phyloP scores from a whole-genome alignment of 2,888 invertebrate genomes.

The Eupsilia transversa region DNA sequence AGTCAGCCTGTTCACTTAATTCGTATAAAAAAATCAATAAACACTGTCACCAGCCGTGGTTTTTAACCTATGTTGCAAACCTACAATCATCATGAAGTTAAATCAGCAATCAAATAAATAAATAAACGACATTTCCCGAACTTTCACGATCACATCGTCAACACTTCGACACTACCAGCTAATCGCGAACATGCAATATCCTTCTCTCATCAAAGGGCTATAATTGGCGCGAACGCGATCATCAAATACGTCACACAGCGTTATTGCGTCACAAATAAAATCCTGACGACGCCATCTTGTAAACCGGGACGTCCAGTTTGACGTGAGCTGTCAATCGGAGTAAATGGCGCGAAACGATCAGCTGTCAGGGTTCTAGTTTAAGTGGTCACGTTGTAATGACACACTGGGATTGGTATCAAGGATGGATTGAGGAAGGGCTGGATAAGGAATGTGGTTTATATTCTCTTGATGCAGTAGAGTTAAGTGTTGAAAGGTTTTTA shows the following conservation, averaged over 20 bases:
- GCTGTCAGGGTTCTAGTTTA: conserved; percentile 62
- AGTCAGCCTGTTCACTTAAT: background rate
- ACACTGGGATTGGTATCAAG: conserved; percentile 54
- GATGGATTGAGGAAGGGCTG: conserved; percentile 29
- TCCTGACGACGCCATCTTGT: conserved; percentile 66
- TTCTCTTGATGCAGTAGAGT: background rate
- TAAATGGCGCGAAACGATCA: conserved; percentile 56
- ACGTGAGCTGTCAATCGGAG: conserved; percentile 62
- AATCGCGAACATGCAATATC: conserved; percentile 38
- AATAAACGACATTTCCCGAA: background rate
- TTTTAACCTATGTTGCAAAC: too few relatives aligned
- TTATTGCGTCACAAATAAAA: conserved; percentile 67
- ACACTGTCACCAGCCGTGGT: background rate
- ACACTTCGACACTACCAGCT: conserved; percentile 10
- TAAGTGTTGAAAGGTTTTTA: too few relatives aligned
- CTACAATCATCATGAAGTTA: too few relatives aligned
- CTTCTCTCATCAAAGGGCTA: conserved; percentile 37
- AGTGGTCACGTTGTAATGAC: conserved; percentile 67
- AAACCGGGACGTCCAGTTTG: conserved; percentile 60
- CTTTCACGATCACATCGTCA: background rate
- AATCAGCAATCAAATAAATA: background rate
- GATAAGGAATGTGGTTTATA: conserved; percentile 43
- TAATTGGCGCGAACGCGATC: conserved; percentile 44
- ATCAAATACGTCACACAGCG: conserved; percentile 59
- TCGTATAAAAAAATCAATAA: background rate